Evolutionary conservation across 2,113 vertebrate genomes (phyloP).

Genomic region (Gadus macrocephalus): DNA sequence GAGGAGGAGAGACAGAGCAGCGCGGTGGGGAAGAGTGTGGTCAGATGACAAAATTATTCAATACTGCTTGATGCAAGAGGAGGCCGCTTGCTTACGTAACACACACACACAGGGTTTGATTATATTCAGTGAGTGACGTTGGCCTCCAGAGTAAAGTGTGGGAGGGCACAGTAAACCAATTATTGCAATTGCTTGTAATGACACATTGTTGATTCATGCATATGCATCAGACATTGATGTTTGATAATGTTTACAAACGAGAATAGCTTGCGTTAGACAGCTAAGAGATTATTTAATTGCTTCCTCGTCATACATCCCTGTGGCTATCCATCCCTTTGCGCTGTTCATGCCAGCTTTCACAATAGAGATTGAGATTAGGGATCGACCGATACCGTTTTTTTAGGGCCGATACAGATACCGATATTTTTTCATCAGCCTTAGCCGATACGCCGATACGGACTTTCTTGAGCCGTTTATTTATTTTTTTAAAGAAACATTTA

Average conservation of each 20-base stretch:
- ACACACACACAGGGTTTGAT: not conserved
- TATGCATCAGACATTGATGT: not conserved
- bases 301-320: slow-evolving; percentile 15
- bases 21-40: slow-evolving; percentile 4
- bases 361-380: too few species aligned
- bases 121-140: not conserved
- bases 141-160: slow-evolving; percentile 25
- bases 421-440: too few species aligned
- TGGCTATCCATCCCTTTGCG: slow-evolving; percentile 19
- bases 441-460: too few species aligned
- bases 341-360: slow-evolving; percentile 11
- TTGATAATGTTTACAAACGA: slow-evolving; percentile 20
- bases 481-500: too few species aligned
- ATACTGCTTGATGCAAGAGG: not conserved
- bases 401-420: too few species aligned
- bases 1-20: slow-evolving; percentile 33
- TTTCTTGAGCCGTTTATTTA: too few species aligned
- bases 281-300: slow-evolving; percentile 10
- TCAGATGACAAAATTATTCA: not conserved
- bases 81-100: not conserved
- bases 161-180: slow-evolving; percentile 40
- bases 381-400: too few species aligned
- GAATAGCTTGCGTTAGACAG: slow-evolving; percentile 23
- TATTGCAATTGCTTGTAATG: slow-evolving; percentile 45
- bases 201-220: slow-evolving; percentile 27